Base-by-base conservation (phyloP, 2,888 invertebrate genomes). In the Rhaphigaster nebulosa region DNA sequence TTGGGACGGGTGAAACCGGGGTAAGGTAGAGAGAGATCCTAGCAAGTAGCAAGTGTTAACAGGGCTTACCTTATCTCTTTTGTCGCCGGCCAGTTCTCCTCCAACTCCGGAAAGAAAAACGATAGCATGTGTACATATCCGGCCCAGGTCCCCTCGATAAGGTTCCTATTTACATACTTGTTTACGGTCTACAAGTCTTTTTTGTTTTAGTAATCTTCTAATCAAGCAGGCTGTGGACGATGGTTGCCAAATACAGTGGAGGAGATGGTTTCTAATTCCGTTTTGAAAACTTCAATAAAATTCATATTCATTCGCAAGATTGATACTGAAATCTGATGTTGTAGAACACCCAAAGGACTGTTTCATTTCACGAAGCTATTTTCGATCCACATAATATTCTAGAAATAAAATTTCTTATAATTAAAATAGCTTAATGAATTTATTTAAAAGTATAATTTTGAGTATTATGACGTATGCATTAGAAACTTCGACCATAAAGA, bases 41-140 rank as follows among this genome's bases (percentile, higher is more conserved):
- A 76, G 84, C 41, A 84, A 84, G 84, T 84, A 84, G 84, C 84
- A 45, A 45, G 84, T 84, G 84, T 84, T 84, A 26, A 84, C 41
- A 84, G 20, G 84, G 84, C 84, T 84, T 84, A 84, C 84, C 84
- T 84, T 84, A 84, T 84, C 84, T 84, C 41, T 26, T 84, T 45
- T 84, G 84, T 45, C 84, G 84, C 45, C 41, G 84, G 45, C 26
- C 84, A 84, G 41, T 84, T 41, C 84, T 84, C 45, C 84, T 84
- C 45, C 45, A 45, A 84, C 84, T 84, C 84, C 84, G 84, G 84
- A 84, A 84, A 84, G 84, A 84, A 84, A 41, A 84, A 84, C 41
- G 84, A 84, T 84, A 84, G 84, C 45, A 84, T 45, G 84, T n/a
- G 45, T 84, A 84, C 84, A 84, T 84, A 84, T 84, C 84, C 84